Evolutionary conservation across 35 echinoderm and acorn worm genomes (phyloP).

Genomic region (Nesometra sesokonis): DNA sequence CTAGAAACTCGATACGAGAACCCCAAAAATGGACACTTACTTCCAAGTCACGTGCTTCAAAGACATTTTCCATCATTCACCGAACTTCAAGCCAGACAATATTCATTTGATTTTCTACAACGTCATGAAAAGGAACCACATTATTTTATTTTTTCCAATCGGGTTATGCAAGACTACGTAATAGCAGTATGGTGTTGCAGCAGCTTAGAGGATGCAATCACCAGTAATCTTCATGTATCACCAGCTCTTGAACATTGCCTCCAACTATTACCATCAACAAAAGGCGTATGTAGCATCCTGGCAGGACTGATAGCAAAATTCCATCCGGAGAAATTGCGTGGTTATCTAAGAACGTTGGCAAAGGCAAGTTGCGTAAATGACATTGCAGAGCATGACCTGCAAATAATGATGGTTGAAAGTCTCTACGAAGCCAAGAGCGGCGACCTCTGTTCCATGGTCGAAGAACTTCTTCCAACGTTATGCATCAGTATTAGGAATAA

Average conservation of each 20-base stretch:
- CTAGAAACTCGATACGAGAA: neutral
- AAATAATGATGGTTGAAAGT: neutral
- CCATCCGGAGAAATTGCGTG: neutral
- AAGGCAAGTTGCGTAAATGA: neutral
- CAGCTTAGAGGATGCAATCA: neutral
- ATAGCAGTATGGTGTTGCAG: neutral
- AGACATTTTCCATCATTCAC: neutral
- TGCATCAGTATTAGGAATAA: neutral
- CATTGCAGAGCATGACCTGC: neutral
- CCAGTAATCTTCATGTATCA: neutral
- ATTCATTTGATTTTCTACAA: neutral
- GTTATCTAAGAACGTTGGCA: neutral
- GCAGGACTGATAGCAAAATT: neutral
- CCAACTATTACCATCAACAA: neutral
- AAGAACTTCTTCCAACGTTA: neutral
- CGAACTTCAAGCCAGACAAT: neutral
- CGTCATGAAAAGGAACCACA: neutral
- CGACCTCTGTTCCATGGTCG: neutral
- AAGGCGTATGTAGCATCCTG: neutral
- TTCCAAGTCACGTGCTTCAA: neutral
- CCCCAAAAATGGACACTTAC: neutral
- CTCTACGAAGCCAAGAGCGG: neutral
- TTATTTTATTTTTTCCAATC: neutral
- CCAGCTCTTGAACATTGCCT: neutral
- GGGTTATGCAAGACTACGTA: neutral